Evolutionary conservation across 2,888 invertebrate species (phyloP).

Genomic region (Acheta domesticus): DNA sequence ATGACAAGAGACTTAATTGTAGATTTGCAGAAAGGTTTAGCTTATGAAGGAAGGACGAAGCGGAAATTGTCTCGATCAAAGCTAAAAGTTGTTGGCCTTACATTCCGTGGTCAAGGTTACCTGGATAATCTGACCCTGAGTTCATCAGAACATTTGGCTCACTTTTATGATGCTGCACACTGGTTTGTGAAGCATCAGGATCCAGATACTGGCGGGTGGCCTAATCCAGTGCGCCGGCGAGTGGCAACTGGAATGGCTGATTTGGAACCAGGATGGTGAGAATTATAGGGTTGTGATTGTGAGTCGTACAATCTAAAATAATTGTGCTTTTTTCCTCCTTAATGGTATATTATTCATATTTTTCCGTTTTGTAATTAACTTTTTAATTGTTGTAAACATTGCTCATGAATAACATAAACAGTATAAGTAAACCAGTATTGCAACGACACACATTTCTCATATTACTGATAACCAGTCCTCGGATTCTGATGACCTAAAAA

Average conservation of each 20-base stretch:
- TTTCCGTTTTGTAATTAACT: no score
- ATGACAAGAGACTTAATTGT: conserved; percentile 83
- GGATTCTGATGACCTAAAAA: no score
- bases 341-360: no score
- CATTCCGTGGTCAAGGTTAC: conserved; percentile 67
- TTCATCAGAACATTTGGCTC: conserved; percentile 80
- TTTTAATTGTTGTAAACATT: no score
- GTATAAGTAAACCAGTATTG: no score
- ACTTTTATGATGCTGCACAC: conserved; percentile 87
- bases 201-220: conserved; percentile 83
- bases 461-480: no score
- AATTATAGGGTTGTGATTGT: conserved; percentile 22
- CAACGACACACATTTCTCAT: no score
- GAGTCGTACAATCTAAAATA: background rate
- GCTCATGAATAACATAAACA: no score
- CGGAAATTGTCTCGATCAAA: conserved; percentile 67
- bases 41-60: conserved; percentile 63
- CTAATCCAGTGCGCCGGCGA: conserved; percentile 79
- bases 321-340: no score
- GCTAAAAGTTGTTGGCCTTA: conserved; percentile 64
- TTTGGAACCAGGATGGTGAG: conserved; percentile 78
- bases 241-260: conserved; percentile 71
- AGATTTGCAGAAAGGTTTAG: conserved; percentile 87
- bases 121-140: conserved; percentile 75
- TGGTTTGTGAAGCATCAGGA: conserved; percentile 92